Base-by-base conservation (phyloP, 2,113 vertebrate genomes). In the Gopherus evgoodei region DNA sequence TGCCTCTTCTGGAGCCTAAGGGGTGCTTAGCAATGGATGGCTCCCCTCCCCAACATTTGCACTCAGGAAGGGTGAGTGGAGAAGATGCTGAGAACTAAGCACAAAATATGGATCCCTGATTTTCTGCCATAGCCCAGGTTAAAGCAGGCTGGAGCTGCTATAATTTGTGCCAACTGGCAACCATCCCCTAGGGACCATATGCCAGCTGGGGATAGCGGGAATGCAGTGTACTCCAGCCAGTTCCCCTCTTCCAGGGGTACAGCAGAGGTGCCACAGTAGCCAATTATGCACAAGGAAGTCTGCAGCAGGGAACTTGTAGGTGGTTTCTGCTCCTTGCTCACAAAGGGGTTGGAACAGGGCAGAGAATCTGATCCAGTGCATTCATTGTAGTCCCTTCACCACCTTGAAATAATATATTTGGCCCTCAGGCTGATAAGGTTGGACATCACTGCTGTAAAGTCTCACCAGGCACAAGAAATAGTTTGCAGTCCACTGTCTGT, bases 161-260 rank as follows among this genome's bases (percentile, higher is more conserved):
- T 79, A 87, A 87, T 7, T 86, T 19, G 44, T 3, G 8, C 8
- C 53, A 44, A 38, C 81, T 83, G 53, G 38, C 53, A 27, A 16
- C 81, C 81, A 83, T 44, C 8, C 54, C 38, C 9, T 29, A 44
- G 81, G 54, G 25, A 54, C 31, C 79, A 84, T 44, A 17, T 89
- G 79, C 54, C 16, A 89, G 19, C 0, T 0, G 29, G 8, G 29
- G 10, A 54, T 35, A 80, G 27, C 72, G 54, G 4, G 75, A 52
- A 9, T 12, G 6, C 85, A 92, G 62, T 25, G 27, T 49, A 29
- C n/a, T 84, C 42, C n/a, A 86, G 7, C 49, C 16, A 19, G 24
- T 7, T 4, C 52, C 22, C n/a, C 5, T 8, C 5, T 38, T 90
- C 54, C n/a, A 1, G 1, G 52, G 4, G 35, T 47, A 24, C 6